Evolutionary conservation across 2,797 vertebrate species (phyloP).

Genomic region (Sparus aurata): DNA sequence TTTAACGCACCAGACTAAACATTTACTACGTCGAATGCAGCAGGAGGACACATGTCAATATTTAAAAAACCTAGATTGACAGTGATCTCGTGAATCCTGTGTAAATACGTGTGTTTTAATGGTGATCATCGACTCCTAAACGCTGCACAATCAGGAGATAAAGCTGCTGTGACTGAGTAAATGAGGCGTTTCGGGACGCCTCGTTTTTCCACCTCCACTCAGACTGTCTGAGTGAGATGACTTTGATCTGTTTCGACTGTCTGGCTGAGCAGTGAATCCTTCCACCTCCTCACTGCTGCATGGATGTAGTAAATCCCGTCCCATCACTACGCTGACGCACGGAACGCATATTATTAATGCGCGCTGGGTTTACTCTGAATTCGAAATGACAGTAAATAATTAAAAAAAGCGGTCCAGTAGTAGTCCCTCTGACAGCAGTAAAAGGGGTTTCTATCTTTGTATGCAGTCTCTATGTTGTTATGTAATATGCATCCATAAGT

Average conservation of each 20-base stretch:
- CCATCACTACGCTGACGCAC: background rate
- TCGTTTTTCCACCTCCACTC: background rate
- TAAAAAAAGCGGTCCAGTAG: slow-evolving; percentile 14
- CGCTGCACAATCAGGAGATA: slow-evolving; percentile 5
- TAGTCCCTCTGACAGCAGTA: slow-evolving; percentile 5
- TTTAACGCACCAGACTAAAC: background rate
- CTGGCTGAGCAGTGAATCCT: slow-evolving; percentile 11
- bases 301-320: background rate
- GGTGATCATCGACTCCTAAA: background rate
- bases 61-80: background rate
- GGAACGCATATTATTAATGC: background rate
- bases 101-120: background rate
- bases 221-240: slow-evolving; percentile 1
- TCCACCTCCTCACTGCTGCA: background rate
- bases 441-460: slow-evolving; percentile 59
- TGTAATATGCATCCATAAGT: slow-evolving; percentile 76
- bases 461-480: slow-evolving; percentile 78
- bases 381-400: slow-evolving; percentile 43
- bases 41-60: background rate
- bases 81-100: background rate
- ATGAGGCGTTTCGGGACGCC: background rate
- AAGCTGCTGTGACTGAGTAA: background rate
- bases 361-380: background rate
- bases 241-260: slow-evolving; percentile 9
- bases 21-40: background rate